These are phyloP conservation scores for Nudaria mundana DNA, from an alignment of 2,888 invertebrate species.

Conservation along the genomic window DNA sequence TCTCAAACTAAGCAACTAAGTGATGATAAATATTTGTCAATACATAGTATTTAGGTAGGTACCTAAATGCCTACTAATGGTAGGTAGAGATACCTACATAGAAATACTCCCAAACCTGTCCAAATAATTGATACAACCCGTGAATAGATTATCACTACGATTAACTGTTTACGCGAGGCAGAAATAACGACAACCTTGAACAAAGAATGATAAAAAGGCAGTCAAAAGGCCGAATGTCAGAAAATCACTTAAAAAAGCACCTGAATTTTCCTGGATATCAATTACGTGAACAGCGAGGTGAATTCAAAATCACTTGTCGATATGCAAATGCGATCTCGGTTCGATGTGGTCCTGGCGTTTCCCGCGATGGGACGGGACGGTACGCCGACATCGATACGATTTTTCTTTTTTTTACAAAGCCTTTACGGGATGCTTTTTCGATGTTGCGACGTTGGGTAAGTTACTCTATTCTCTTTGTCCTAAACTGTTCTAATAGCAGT, in stretches of 20 bases:
- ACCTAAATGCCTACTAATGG: no score
- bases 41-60: no score
- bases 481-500: not conserved
- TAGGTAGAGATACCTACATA: no score
- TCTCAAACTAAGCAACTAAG: no score
- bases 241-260: constrained; percentile 10
- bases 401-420: constrained; percentile 55
- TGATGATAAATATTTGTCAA: no score
- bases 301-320: constrained; percentile 56
- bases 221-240: constrained; percentile 2
- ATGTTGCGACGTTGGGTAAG: constrained; percentile 16
- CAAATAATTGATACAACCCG: no score
- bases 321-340: constrained; percentile 69
- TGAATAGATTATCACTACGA: no score
- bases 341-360: constrained; percentile 40
- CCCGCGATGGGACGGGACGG: constrained; percentile 27
- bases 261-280: constrained; percentile 38
- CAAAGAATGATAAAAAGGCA: constrained; percentile 2
- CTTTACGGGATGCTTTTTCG: constrained; percentile 42
- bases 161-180: not conserved
- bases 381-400: constrained; percentile 69
- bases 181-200: not conserved
- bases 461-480: constrained; percentile 37
- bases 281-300: constrained; percentile 47
- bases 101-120: no score